A percentile compares a stretch with the other conserved stretches of the same genome.
These are phyloP conservation scores for Tetrao urogallus DNA, from an alignment of 2,113 vertebrate genomes.

Conservation along the genomic window DNA sequence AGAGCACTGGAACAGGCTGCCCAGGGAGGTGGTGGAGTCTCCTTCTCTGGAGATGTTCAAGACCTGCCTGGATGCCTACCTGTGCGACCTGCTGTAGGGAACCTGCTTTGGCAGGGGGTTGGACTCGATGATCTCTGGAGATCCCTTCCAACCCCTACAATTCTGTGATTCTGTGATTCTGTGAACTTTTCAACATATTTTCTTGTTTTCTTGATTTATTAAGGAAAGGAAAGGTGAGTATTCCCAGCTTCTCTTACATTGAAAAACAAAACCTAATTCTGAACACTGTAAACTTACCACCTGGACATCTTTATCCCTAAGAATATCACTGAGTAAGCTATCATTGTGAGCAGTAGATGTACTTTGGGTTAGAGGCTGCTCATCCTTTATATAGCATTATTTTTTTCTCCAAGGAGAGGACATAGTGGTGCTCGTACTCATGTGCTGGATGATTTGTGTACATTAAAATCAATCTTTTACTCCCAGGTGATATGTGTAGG, in stretches of 20 bases:
- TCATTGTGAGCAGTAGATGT: background rate
- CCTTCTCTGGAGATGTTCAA: too few species aligned
- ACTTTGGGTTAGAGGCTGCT: background rate
- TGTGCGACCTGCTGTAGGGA: too few species aligned
- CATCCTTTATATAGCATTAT: background rate
- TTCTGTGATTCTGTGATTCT: too few species aligned
- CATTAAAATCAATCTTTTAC: background rate
- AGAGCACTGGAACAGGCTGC: too few species aligned
- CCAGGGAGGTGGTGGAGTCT: too few species aligned
- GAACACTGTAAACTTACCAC: background rate
- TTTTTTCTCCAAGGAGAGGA: background rate
- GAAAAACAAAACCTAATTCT: background rate
- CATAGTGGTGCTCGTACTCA: fast-evolving
- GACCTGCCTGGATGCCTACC: too few species aligned
- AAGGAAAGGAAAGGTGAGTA: background rate
- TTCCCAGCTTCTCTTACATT: background rate
- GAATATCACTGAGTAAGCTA: background rate
- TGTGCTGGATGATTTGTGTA: background rate
- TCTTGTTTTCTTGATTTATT: background rate
- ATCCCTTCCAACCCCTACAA: too few species aligned
- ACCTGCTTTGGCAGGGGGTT: too few species aligned
- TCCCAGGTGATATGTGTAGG: background rate
- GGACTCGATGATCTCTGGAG: too few species aligned
- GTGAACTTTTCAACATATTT: background rate
- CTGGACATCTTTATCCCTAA: background rate